phyloP scores from a whole-genome alignment of 2,888 invertebrate species.

The Pyrochroa serraticornis region DNA sequence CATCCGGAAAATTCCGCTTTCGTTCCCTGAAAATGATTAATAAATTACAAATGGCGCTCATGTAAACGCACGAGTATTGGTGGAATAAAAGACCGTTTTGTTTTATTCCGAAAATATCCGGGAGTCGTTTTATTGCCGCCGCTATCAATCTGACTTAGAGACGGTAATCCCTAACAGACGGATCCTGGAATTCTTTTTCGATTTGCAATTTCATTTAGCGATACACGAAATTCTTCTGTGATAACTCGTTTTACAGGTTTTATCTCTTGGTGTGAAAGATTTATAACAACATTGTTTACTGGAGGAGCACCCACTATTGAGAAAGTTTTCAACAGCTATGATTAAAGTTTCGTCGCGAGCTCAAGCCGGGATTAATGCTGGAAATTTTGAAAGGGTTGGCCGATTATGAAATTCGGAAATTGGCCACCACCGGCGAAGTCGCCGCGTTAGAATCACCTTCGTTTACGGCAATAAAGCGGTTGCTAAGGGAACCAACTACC shows the following conservation, averaged over 20 bases:
- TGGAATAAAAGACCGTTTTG: too few species aligned
- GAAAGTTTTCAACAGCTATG: neutral
- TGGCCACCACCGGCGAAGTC: neutral
- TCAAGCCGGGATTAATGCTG: neutral
- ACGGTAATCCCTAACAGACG: conserved; percentile 7
- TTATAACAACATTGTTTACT: neutral
- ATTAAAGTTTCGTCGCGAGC: neutral
- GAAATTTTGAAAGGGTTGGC: neutral
- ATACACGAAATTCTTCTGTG: neutral
- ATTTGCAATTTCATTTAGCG: conserved; percentile 8
- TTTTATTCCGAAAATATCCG: conserved; percentile 8
- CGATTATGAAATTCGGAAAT: conserved; percentile 2
- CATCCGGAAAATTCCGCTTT: neutral
- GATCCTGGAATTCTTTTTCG: conserved; percentile 3
- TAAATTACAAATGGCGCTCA: too few species aligned
- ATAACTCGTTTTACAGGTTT: neutral
- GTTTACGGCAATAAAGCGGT: conserved; percentile 15
- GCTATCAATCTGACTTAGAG: conserved; percentile 8
- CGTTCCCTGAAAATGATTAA: neutral
- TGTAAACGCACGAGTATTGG: too few species aligned
- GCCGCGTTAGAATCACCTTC: conserved; percentile 8
- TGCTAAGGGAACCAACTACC: conserved; percentile 15
- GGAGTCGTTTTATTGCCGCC: conserved; percentile 6
- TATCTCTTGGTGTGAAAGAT: neutral
- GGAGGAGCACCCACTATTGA: neutral